These are phyloP conservation scores for Orestias chungarensis DNA, from an alignment of 2,797 vertebrate species.

Conservation along the genomic window DNA sequence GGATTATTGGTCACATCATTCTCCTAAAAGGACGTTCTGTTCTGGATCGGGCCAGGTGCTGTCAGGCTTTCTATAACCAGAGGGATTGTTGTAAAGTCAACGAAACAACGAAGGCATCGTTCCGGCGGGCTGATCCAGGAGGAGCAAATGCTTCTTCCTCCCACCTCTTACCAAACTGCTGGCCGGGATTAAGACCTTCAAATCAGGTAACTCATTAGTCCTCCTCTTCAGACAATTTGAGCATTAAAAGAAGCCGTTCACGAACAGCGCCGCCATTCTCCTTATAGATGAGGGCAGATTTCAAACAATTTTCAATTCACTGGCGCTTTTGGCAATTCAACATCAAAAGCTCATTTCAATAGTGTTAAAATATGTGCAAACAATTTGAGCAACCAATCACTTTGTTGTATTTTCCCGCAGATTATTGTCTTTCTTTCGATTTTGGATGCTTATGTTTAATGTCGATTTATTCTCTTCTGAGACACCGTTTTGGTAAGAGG, in stretches of 20 bases:
- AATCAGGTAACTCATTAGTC: neutral
- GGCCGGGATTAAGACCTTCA: neutral
- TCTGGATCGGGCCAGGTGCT: slow-evolving; percentile 1
- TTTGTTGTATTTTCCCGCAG: neutral
- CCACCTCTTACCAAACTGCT: neutral
- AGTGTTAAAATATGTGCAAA: too few relatives aligned
- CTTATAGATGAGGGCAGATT: neutral
- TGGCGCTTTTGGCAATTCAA: neutral
- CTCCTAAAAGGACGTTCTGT: slow-evolving; percentile 20
- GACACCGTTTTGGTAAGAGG: neutral
- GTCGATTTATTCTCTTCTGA: neutral
- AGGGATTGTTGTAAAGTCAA: too few relatives aligned
- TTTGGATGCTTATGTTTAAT: neutral
- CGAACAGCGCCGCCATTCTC: neutral
- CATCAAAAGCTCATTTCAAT: neutral
- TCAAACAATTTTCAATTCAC: neutral
- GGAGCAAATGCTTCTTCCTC: neutral
- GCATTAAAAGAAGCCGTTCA: neutral
- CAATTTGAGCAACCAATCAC: neutral
- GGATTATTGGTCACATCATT: slow-evolving; percentile 17
- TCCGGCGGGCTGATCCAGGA: too few relatives aligned
- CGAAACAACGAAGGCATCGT: too few relatives aligned
- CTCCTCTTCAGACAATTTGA: neutral
- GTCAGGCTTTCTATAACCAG: neutral
- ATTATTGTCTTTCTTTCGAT: neutral